Evolutionary conservation across 2,797 vertebrate genomes (phyloP).

Genomic region (Stomatorhinus walkeri): DNA sequence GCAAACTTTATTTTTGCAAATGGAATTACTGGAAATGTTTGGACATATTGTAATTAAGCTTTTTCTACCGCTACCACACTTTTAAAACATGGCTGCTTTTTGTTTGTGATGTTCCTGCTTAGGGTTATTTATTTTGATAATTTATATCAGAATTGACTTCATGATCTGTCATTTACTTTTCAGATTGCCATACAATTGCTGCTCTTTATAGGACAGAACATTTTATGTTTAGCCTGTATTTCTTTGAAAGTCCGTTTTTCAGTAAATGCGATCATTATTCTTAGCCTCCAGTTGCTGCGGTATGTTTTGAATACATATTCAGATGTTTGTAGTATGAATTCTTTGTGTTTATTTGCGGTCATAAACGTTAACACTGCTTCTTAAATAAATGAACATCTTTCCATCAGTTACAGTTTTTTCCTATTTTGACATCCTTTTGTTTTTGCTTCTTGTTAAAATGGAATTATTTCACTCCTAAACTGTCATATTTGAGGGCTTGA

Average conservation of each 20-base stretch:
- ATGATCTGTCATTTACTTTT: conserved; percentile 16
- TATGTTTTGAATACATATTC: conserved; percentile 15
- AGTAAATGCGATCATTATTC: conserved; percentile 5
- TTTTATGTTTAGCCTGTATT: conserved; percentile 16
- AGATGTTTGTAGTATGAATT: conserved; percentile 10
- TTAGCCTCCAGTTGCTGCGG: conserved; percentile 9
- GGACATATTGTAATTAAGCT: conserved; percentile 22
- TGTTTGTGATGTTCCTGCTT: conserved; percentile 36
- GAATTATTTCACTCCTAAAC: neutral
- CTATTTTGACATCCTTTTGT: neutral
- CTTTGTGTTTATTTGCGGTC: conserved; percentile 32
- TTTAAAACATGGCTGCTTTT: conserved; percentile 40
- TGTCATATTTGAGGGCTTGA: neutral
- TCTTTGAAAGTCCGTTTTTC: neutral
- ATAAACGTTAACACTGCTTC: conserved; percentile 38
- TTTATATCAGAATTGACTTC: conserved; percentile 35
- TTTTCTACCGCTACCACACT: conserved; percentile 27
- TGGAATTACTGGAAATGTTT: conserved; percentile 26
- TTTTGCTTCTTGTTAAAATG: neutral
- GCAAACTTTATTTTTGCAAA: conserved; percentile 27
- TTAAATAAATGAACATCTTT: conserved; percentile 44
- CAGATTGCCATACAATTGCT: conserved; percentile 4
- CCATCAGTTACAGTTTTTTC: conserved; percentile 21
- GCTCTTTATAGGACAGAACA: conserved; percentile 17
- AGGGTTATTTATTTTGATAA: conserved; percentile 50